Conservation (phyloP, 1,140 invertebrate genomes). For the Lepidotrigona ventralis region DNA sequence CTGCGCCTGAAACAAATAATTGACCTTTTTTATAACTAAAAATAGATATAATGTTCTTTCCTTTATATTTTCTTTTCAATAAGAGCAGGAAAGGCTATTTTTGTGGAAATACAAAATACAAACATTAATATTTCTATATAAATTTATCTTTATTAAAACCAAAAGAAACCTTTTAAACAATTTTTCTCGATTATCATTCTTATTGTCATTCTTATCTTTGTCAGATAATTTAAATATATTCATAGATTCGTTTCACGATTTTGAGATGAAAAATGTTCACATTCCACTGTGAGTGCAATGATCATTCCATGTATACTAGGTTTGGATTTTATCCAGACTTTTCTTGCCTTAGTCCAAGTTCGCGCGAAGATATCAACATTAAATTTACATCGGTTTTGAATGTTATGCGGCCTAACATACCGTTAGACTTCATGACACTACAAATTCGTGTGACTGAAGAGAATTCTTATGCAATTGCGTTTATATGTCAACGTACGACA, state of each 20-base stretch:
- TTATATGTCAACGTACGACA: background rate
- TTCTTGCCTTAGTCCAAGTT: background rate
- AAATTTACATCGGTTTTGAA: conserved; percentile 27
- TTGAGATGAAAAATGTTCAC: background rate
- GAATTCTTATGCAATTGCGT: conserved; percentile 13
- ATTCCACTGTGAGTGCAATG: background rate
- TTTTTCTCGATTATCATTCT: background rate
- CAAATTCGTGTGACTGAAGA: background rate
- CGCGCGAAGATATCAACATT: conserved; percentile 9
- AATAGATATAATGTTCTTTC: background rate
- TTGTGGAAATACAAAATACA: background rate
- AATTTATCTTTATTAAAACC: background rate
- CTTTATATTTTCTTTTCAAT: background rate
- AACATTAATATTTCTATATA: background rate
- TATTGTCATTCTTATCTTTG: background rate
- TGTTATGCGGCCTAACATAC: background rate
- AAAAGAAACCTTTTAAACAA: background rate
- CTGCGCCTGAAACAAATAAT: background rate
- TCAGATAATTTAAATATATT: background rate
- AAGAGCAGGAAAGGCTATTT: background rate
- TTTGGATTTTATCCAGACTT: conserved; percentile 8
- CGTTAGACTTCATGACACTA: background rate
- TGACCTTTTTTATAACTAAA: background rate
- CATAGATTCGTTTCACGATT: background rate
- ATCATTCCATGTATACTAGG: background rate